A percentile compares a stretch with the other conserved stretches of the same genome.
These are phyloP conservation scores for Argynnis bischoffii DNA, from an alignment of 2,888 invertebrate species.

Conservation along the genomic window DNA sequence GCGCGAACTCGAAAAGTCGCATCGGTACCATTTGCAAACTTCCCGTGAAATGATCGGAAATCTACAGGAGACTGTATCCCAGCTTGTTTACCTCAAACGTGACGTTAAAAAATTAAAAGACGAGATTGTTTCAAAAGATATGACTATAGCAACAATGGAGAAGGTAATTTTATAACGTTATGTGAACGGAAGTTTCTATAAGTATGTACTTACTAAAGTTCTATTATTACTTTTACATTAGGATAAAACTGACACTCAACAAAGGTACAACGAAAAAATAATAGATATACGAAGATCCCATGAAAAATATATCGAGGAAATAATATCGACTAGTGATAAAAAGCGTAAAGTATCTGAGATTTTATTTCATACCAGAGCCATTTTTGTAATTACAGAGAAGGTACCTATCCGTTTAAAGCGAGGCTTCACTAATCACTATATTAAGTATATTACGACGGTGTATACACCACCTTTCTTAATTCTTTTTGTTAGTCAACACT, in stretches of 20 bases:
- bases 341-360: slow-evolving; percentile 54
- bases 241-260: slow-evolving; percentile 62
- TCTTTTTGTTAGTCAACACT: too few species aligned
- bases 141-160: slow-evolving; percentile 52
- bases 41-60: slow-evolving; percentile 75
- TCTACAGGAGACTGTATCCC: slow-evolving; percentile 73
- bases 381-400: neutral
- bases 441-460: neutral
- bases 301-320: slow-evolving; percentile 60
- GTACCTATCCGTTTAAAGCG: neutral
- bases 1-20: slow-evolving; percentile 70
- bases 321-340: slow-evolving; percentile 55
- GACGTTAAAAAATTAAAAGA: slow-evolving; percentile 68
- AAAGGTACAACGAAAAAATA: slow-evolving; percentile 55
- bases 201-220: neutral
- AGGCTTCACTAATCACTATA: too few species aligned
- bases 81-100: slow-evolving; percentile 69
- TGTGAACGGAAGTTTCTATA: slow-evolving; percentile 2
- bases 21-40: slow-evolving; percentile 67
- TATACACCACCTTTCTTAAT: neutral
- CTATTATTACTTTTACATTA: slow-evolving; percentile 37
- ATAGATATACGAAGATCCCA: slow-evolving; percentile 55
- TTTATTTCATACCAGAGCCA: neutral
- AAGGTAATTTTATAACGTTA: slow-evolving; percentile 50
- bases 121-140: slow-evolving; percentile 57